Percentiles rank a stretch among this genome's conserved stretches.
These are phyloP conservation scores for Drosophila lutescens DNA, from an alignment of 2,888 invertebrate genomes.

Conservation along the genomic window DNA sequence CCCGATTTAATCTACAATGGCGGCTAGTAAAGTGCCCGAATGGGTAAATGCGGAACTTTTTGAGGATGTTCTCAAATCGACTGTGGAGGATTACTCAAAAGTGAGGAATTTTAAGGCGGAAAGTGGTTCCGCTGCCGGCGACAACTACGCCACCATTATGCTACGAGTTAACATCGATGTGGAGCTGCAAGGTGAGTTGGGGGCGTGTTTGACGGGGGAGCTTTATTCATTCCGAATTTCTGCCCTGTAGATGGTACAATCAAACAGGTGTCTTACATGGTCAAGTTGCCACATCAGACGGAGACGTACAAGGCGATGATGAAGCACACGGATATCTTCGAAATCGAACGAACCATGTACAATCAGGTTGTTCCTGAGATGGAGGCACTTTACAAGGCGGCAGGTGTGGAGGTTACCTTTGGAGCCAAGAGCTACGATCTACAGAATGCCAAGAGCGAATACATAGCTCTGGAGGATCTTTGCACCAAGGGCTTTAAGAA, in stretches of 20 bases:
- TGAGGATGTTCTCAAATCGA: slow-evolving; percentile 46
- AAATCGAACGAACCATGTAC: slow-evolving; percentile 75
- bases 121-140: slow-evolving; percentile 69
- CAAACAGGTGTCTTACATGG: slow-evolving; percentile 60
- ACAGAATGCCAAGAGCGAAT: slow-evolving; percentile 39
- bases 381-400: slow-evolving; percentile 69
- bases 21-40: slow-evolving; percentile 43
- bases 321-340: slow-evolving; percentile 59
- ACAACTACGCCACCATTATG: slow-evolving; percentile 81
- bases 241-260: slow-evolving; percentile 43
- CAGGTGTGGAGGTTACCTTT: slow-evolving; percentile 64
- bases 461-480: slow-evolving; percentile 76
- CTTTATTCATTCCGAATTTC: neutral
- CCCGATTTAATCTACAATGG: slow-evolving; percentile 29
- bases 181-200: slow-evolving; percentile 64
- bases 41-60: slow-evolving; percentile 59
- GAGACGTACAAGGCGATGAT: slow-evolving; percentile 42
- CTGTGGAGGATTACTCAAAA: slow-evolving; percentile 48
- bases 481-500: slow-evolving; percentile 65
- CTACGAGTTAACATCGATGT: slow-evolving; percentile 68
- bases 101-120: slow-evolving; percentile 48
- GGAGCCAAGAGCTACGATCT: slow-evolving; percentile 67
- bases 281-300: slow-evolving; percentile 58
- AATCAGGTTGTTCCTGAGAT: slow-evolving; percentile 69
- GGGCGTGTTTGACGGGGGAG: neutral